A percentile compares a stretch with the other conserved stretches of the same genome.
phyloP scores from a whole-genome alignment of 2,113 vertebrate species.

The Corythornis madagascariensis region DNA sequence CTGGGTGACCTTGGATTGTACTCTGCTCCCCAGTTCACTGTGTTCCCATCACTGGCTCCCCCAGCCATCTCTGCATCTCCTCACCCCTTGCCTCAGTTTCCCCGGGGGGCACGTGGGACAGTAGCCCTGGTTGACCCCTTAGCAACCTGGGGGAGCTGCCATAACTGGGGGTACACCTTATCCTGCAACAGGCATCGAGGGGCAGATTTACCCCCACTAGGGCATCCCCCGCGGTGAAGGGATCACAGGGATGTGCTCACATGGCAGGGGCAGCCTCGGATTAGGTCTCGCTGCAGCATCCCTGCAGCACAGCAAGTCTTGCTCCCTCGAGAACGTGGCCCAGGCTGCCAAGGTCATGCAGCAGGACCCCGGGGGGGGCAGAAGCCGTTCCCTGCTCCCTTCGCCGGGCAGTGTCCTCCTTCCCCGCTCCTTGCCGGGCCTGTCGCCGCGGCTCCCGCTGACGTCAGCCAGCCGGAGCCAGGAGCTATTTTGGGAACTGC shows the following conservation, averaged over 20 bases:
- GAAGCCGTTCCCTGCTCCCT: fast-evolving
- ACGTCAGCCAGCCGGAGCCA: constrained; percentile 20
- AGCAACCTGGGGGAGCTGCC: not conserved
- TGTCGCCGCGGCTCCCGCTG: not conserved
- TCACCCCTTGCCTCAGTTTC: not conserved
- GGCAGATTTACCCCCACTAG: not conserved
- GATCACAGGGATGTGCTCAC: fast-evolving
- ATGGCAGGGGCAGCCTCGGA: not conserved
- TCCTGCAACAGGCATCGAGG: not conserved
- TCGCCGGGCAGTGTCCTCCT: not conserved
- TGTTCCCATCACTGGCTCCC: fast-evolving
- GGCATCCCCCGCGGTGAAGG: fast-evolving
- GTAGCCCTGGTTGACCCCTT: not conserved
- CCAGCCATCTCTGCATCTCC: not conserved
- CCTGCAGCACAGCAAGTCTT: fast-evolving
- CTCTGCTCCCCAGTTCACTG: fast-evolving
- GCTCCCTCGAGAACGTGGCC: fast-evolving
- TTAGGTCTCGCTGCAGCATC: not conserved
- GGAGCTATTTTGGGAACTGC: constrained; percentile 63
- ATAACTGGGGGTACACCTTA: not conserved
- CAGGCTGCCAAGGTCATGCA: not conserved
- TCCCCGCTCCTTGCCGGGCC: not conserved
- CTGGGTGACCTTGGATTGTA: not conserved
- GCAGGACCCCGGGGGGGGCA: fast-evolving
- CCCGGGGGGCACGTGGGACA: fast-evolving